Percentiles rank a stretch among this genome's conserved stretches.
These are phyloP conservation scores for Ricordea florida DNA, from an alignment of 92 coral and sea anemone genomes.

Conservation along the genomic window DNA sequence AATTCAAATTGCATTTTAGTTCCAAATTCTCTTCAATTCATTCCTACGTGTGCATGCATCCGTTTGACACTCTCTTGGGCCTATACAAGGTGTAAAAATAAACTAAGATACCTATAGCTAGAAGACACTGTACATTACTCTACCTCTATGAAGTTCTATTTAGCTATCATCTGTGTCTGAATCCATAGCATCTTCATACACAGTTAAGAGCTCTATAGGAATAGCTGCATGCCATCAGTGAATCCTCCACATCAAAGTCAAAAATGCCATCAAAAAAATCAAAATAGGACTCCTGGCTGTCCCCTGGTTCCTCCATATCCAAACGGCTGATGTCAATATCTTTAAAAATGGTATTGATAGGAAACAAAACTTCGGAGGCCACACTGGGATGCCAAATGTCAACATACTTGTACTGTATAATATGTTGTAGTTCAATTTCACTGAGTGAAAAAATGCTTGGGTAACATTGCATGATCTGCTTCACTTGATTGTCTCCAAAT, in stretches of 20 bases:
- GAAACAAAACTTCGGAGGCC: constrained; percentile 20
- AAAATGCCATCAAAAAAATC: neutral
- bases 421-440: too few relatives aligned
- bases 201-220: neutral
- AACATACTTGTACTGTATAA: constrained; percentile 33
- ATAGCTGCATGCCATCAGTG: constrained; percentile 6
- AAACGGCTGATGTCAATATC: neutral
- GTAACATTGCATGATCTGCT: constrained; percentile 24
- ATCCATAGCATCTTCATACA: neutral
- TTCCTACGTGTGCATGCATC: too few relatives aligned
- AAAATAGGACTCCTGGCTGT: neutral
- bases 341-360: neutral
- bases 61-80: too few relatives aligned
- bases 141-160: constrained; percentile 15
- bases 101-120: too few relatives aligned
- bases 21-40: too few relatives aligned
- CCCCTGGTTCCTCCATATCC: constrained; percentile 1
- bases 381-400: constrained; percentile 41
- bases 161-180: constrained; percentile 5
- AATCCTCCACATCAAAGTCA: constrained; percentile 10
- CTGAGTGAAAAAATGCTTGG: constrained; percentile 2
- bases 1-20: too few relatives aligned
- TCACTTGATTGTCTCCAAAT: constrained; percentile 38
- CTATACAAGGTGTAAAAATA: too few relatives aligned
- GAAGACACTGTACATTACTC: too few relatives aligned